phyloP scores from a whole-genome alignment of 2,113 vertebrate genomes.

The Grallaria varia region DNA sequence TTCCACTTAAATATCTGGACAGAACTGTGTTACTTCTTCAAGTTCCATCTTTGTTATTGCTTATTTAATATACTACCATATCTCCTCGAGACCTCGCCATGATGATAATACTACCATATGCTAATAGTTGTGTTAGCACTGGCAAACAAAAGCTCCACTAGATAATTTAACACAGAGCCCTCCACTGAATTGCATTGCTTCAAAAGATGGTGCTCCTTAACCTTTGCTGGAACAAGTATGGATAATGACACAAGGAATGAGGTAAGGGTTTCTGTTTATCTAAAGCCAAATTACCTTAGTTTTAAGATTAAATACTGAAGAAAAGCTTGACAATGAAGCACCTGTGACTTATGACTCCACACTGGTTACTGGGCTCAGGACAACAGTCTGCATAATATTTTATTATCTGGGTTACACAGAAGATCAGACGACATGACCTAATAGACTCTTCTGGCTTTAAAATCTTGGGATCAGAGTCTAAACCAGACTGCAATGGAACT shows the following conservation, averaged over 20 bases:
- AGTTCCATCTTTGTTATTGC: neutral
- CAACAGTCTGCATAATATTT: neutral
- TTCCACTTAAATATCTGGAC: neutral
- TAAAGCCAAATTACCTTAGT: neutral
- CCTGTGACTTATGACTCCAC: neutral
- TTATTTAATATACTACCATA: neutral
- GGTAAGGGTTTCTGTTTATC: neutral
- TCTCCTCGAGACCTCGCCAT: too few species aligned
- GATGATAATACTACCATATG: too few species aligned
- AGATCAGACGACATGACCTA: slow-evolving; percentile 2
- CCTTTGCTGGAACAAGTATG: neutral
- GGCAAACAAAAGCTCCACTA: neutral
- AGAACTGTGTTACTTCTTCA: neutral
- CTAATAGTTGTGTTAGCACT: neutral
- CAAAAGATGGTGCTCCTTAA: neutral
- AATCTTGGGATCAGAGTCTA: neutral
- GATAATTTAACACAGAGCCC: neutral
- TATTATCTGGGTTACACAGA: neutral
- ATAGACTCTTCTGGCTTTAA: neutral
- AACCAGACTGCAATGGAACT: neutral
- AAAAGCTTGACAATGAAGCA: neutral
- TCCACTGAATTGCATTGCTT: neutral
- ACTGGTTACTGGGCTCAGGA: neutral
- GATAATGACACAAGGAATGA: neutral
- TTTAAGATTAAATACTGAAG: neutral